These are phyloP conservation scores for Turritopsis rubra DNA, from an alignment of 30 jellyfish, hydroid and myxozoan genomes.

Conservation along the genomic window DNA sequence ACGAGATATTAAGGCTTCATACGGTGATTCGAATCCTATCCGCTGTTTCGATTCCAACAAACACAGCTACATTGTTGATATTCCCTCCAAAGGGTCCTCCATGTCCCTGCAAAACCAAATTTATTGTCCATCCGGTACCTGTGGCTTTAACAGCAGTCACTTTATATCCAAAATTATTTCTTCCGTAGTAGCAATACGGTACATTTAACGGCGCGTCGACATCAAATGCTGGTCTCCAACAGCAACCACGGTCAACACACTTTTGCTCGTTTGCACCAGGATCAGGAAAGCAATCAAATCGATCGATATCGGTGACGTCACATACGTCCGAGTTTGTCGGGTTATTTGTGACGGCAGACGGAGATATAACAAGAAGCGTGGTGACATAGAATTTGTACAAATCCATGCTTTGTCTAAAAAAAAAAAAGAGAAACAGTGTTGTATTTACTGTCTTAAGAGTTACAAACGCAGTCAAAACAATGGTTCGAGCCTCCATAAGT, in stretches of 20 bases:
- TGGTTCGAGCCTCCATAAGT: not conserved
- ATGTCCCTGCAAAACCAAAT: slow-evolving; percentile 43
- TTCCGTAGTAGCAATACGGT: slow-evolving; percentile 71
- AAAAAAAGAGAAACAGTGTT: not conserved
- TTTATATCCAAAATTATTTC: slow-evolving; percentile 41
- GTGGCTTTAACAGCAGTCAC: slow-evolving; percentile 42
- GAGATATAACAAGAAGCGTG: not conserved
- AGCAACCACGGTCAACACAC: slow-evolving; percentile 83
- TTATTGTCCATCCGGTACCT: slow-evolving; percentile 43
- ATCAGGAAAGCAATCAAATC: slow-evolving; percentile 81
- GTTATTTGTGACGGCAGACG: not conserved
- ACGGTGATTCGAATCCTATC: slow-evolving; percentile 63
- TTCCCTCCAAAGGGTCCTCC: slow-evolving; percentile 71
- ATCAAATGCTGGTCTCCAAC: slow-evolving; percentile 84
- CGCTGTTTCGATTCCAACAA: slow-evolving; percentile 47
- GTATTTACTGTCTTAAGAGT: not conserved
- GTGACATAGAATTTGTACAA: not conserved
- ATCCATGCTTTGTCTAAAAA: not conserved
- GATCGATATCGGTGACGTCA: slow-evolving; percentile 48
- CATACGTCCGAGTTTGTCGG: slow-evolving; percentile 19
- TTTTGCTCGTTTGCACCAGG: slow-evolving; percentile 50
- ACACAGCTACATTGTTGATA: slow-evolving; percentile 41
- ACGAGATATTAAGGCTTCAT: not conserved
- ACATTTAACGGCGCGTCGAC: slow-evolving; percentile 36
- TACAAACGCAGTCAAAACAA: not conserved